phyloP scores from a whole-genome alignment of 2,797 vertebrate species.

The Loriculus beryllinus region DNA sequence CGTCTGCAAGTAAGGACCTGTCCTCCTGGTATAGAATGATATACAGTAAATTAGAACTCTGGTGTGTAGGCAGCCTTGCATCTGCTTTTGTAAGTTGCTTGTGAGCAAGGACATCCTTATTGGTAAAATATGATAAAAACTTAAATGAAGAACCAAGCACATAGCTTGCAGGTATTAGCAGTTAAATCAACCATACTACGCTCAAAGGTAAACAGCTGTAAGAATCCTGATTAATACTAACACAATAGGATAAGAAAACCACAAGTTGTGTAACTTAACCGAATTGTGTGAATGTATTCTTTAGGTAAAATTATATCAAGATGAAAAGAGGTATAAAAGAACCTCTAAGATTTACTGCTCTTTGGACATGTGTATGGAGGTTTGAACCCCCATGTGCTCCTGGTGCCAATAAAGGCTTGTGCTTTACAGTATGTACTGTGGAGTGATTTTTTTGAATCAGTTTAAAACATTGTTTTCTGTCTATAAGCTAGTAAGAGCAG shows the following conservation, averaged over 20 bases:
- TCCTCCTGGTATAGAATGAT: background rate
- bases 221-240: background rate
- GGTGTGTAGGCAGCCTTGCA: background rate
- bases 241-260: background rate
- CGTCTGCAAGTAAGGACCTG: background rate
- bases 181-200: too few relatives aligned
- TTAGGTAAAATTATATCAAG: background rate
- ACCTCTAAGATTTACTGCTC: background rate
- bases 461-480: background rate
- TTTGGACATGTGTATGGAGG: background rate
- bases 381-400: background rate
- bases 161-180: background rate
- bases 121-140: background rate
- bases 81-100: background rate
- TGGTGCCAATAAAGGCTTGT: background rate
- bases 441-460: background rate
- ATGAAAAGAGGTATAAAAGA: background rate
- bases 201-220: background rate
- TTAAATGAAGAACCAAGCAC: background rate
- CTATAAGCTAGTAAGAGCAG: background rate
- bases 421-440: background rate
- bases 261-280: background rate
- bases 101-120: background rate
- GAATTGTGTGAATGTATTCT: background rate
- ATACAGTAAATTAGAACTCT: background rate